Evolutionary conservation across 2,888 invertebrate genomes (phyloP).

Genomic region (Hylaea fasciaria): DNA sequence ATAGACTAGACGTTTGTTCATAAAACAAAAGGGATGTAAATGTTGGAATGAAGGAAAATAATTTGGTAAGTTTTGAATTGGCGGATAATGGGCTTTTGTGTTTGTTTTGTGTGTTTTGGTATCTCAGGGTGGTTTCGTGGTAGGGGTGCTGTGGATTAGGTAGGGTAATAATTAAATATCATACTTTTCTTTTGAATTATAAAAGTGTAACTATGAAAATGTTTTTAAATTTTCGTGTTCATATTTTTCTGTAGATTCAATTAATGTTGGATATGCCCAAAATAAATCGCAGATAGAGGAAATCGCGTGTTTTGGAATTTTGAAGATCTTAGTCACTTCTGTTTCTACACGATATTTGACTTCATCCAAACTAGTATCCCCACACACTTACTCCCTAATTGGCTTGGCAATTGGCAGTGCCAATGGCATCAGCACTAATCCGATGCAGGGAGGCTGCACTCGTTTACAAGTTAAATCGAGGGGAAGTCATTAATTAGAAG

Average conservation of each 20-base stretch:
- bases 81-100: constrained; percentile 33
- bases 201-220: too few species aligned
- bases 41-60: constrained; percentile 38
- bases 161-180: constrained; percentile 18
- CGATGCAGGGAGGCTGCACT: constrained; percentile 49
- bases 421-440: constrained; percentile 37
- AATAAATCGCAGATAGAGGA: too few species aligned
- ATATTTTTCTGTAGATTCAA: too few species aligned
- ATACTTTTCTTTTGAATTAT: background rate
- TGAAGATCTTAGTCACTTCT: too few species aligned
- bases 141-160: constrained; percentile 1
- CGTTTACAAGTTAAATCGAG: constrained; percentile 79
- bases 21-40: constrained; percentile 66
- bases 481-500: constrained; percentile 74
- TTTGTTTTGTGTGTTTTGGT: constrained; percentile 26
- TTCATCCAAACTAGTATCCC: background rate
- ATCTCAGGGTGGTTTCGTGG: constrained; percentile 10
- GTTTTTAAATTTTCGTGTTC: too few species aligned
- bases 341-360: too few species aligned
- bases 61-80: constrained; percentile 38
- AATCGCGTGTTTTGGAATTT: too few species aligned
- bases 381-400: constrained; percentile 25
- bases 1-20: constrained; percentile 68
- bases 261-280: too few species aligned
- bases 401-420: constrained; percentile 27